These are phyloP conservation scores for Prionailurus viverrinus DNA, from an alignment of 2,113 vertebrate genomes.

Conservation along the genomic window DNA sequence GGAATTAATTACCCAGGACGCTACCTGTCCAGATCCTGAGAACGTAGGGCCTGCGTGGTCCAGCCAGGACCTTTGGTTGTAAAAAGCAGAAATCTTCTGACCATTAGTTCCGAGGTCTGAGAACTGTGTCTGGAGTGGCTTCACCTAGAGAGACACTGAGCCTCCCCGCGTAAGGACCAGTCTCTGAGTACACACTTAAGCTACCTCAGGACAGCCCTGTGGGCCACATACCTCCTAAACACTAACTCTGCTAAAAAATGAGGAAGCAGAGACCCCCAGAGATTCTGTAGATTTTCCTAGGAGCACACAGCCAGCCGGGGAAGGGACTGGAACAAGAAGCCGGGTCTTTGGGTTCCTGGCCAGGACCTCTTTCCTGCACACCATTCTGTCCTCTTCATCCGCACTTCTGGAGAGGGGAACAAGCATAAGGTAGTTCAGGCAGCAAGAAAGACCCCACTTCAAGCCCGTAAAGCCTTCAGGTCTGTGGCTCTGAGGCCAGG, in stretches of 20 bases:
- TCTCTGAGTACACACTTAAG: not conserved
- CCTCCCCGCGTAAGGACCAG: rapidly evolving
- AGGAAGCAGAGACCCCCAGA: not conserved
- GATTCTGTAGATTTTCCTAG: not conserved
- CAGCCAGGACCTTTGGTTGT: not conserved
- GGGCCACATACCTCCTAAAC: not conserved
- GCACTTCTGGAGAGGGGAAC: not conserved
- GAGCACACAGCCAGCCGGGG: not conserved
- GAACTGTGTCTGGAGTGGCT: not conserved
- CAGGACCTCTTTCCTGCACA: not conserved
- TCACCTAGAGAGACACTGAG: not conserved
- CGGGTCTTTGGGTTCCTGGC: not conserved
- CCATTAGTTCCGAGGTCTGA: not conserved
- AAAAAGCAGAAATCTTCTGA: not conserved
- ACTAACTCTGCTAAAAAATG: not conserved
- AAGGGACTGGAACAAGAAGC: not conserved
- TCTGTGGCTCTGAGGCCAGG: too few species aligned
- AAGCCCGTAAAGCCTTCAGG: not conserved
- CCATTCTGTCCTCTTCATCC: not conserved
- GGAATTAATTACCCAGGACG: not conserved
- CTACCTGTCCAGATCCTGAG: not conserved
- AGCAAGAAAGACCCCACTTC: not conserved
- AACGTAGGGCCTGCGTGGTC: not conserved
- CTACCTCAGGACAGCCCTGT: not conserved
- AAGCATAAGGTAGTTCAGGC: not conserved